A percentile compares a stretch with the other conserved stretches of the same genome.
Conservation (phyloP, 2,113 vertebrate genomes). For the Notechis scutatus region DNA sequence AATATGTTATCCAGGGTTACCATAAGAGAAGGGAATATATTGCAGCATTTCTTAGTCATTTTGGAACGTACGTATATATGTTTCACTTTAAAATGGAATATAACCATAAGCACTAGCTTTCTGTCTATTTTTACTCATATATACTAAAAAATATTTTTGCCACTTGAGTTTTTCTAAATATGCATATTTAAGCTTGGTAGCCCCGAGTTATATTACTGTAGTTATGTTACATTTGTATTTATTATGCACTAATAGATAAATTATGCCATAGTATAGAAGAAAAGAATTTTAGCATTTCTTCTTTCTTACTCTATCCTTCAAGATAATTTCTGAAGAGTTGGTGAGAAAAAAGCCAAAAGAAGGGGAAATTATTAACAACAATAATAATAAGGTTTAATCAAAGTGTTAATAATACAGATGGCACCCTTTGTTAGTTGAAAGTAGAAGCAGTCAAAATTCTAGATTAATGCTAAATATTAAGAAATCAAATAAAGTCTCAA, state of each 20-base stretch:
- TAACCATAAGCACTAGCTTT: not conserved
- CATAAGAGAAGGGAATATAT: slow-evolving; percentile 98
- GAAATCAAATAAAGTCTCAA: not conserved
- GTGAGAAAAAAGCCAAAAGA: not conserved
- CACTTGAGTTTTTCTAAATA: not conserved
- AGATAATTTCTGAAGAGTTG: not conserved
- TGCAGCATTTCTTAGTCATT: slow-evolving; percentile 97
- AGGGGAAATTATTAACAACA: not conserved
- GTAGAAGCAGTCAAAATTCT: not conserved
- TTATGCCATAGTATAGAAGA: not conserved
- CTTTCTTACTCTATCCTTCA: not conserved
- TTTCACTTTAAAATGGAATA: not conserved
- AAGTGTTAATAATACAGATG: not conserved
- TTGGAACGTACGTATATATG: slow-evolving; percentile 89
- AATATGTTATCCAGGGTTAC: slow-evolving; percentile 98
- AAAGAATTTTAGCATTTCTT: not conserved
- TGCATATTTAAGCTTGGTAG: not conserved
- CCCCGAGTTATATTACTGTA: not conserved
- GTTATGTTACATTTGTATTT: not conserved
- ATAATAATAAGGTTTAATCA: not conserved
- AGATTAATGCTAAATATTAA: not conserved
- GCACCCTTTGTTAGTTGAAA: not conserved
- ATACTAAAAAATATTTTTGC: not conserved
- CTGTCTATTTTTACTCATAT: not conserved
- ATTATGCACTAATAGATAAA: not conserved